Evolutionary conservation across 2,888 invertebrate species (phyloP).

Genomic region (Axea sp.): DNA sequence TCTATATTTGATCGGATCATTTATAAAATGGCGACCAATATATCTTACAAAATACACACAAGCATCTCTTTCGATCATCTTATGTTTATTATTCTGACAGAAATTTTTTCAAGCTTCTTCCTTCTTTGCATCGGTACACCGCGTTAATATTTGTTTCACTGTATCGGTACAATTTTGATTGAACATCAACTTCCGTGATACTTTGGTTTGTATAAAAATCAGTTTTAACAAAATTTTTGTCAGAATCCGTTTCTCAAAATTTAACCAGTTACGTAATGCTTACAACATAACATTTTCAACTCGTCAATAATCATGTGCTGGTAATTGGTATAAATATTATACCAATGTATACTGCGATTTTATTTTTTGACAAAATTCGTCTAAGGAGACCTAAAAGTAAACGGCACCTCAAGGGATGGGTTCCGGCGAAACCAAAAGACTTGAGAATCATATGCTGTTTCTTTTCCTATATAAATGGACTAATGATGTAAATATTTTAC

Average conservation of each 20-base stretch:
- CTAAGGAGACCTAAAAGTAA: slow-evolving; percentile 23
- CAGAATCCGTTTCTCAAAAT: slow-evolving; percentile 35
- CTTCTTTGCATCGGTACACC: too few relatives aligned
- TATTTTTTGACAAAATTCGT: slow-evolving; percentile 14
- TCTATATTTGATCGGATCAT: slow-evolving; percentile 44
- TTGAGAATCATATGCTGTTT: slow-evolving; percentile 5
- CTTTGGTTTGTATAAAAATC: background rate
- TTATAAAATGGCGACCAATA: slow-evolving; percentile 54
- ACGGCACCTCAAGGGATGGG: slow-evolving; percentile 4
- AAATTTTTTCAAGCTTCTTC: slow-evolving; percentile 33
- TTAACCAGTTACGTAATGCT: slow-evolving; percentile 36
- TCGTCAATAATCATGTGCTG: slow-evolving; percentile 38
- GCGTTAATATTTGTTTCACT: too few relatives aligned
- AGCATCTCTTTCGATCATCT: slow-evolving; percentile 43
- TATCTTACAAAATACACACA: slow-evolving; percentile 52
- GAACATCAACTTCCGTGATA: background rate
- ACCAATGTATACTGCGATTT: slow-evolving; percentile 38
- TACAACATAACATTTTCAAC: slow-evolving; percentile 31
- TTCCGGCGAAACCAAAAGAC: slow-evolving; percentile 2
- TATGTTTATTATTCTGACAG: slow-evolving; percentile 46
- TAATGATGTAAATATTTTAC: slow-evolving; percentile 7
- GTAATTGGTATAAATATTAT: slow-evolving; percentile 55
- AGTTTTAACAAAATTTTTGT: slow-evolving; percentile 47
- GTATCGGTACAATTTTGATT: background rate
- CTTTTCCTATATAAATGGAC: slow-evolving; percentile 17